These are phyloP conservation scores for Diorhabda carinulata DNA, from an alignment of 1,140 invertebrate species.

Conservation along the genomic window DNA sequence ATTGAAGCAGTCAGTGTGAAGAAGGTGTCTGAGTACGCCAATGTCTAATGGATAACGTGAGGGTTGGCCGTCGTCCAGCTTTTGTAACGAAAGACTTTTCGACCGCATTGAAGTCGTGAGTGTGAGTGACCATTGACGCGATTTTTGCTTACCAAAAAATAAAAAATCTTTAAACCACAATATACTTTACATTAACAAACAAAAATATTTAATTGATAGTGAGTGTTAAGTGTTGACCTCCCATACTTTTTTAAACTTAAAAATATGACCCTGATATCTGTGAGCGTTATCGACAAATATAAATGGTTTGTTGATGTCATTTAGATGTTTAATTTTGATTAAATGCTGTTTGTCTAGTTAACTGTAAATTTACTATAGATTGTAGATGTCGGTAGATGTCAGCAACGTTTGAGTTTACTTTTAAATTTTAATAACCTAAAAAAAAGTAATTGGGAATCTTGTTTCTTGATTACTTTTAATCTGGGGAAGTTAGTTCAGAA, in stretches of 20 bases:
- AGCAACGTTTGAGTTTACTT: neutral
- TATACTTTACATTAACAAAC: neutral
- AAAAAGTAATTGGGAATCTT: neutral
- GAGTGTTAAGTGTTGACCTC: neutral
- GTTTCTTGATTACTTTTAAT: neutral
- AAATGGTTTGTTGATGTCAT: constrained; percentile 28
- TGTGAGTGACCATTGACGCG: constrained; percentile 19
- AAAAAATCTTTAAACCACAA: neutral
- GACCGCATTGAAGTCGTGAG: constrained; percentile 34
- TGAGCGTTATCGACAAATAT: constrained; percentile 34
- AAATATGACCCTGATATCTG: constrained; percentile 32
- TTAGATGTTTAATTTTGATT: neutral
- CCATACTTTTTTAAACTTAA: neutral
- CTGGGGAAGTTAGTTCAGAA: too few relatives aligned
- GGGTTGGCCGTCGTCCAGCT: constrained; percentile 30
- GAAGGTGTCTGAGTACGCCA: constrained; percentile 14
- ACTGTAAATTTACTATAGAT: neutral
- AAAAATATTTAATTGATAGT: neutral
- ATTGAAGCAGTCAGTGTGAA: neutral
- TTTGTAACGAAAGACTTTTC: constrained; percentile 26
- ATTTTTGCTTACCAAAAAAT: neutral
- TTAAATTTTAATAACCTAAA: neutral
- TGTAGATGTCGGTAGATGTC: neutral
- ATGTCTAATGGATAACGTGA: constrained; percentile 12
- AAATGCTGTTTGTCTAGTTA: neutral